phyloP scores from a whole-genome alignment of 2,113 vertebrate genomes.

The Phylloscopus trochiloides region DNA sequence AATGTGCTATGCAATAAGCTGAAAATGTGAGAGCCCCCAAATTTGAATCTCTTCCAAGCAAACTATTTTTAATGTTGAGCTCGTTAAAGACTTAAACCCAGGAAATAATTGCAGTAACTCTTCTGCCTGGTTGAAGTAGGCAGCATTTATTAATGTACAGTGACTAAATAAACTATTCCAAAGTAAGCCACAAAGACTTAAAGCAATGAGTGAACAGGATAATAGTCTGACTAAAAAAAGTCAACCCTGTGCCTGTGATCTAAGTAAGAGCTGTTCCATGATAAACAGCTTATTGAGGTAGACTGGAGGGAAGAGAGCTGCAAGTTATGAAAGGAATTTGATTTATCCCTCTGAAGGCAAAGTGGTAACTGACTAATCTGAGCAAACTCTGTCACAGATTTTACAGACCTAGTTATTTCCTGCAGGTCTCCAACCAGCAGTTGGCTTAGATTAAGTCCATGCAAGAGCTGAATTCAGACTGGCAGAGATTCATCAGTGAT shows the following conservation, averaged over 20 bases:
- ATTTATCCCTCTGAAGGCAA: background rate
- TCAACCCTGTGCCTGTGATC: background rate
- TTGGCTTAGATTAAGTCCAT: background rate
- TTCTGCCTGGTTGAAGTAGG: background rate
- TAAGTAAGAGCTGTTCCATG: background rate
- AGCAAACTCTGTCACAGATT: background rate
- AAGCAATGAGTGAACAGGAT: background rate
- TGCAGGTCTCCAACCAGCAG: background rate
- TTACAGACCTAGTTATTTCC: background rate
- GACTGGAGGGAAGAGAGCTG: background rate
- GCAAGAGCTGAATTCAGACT: background rate
- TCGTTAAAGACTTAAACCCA: constrained; percentile 7
- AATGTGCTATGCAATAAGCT: background rate
- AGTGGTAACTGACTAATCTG: background rate
- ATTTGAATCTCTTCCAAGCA: background rate
- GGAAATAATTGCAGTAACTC: background rate
- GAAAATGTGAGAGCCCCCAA: background rate
- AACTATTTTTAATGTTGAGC: constrained; percentile 10
- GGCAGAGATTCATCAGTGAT: background rate
- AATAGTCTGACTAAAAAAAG: background rate
- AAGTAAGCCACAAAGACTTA: background rate
- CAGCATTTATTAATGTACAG: background rate
- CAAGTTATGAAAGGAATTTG: background rate
- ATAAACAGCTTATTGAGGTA: background rate
- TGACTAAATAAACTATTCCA: background rate